phyloP scores from a whole-genome alignment of 92 coral and sea anemone genomes.

The Actinostola sp. region DNA sequence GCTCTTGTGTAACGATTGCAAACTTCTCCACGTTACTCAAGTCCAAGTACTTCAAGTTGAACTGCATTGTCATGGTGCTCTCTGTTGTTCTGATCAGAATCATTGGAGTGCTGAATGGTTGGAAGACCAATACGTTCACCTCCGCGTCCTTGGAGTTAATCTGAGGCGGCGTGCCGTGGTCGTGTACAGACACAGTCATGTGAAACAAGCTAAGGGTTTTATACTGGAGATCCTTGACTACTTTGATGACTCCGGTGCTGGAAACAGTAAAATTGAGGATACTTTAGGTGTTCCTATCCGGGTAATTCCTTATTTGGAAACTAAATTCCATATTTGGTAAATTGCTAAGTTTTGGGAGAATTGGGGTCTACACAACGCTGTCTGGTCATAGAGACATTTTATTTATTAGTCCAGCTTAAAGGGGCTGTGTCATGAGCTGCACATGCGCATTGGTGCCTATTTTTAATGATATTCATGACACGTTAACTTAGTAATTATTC shows the following conservation, averaged over 20 bases:
- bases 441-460: too few species aligned
- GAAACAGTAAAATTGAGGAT: not conserved
- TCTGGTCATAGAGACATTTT: too few species aligned
- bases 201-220: conserved; percentile 69
- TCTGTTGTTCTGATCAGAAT: conserved; percentile 61
- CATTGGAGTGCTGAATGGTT: conserved; percentile 51
- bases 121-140: conserved; percentile 67
- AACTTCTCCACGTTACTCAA: conserved; percentile 67
- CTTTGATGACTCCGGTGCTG: conserved; percentile 70
- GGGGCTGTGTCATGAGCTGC: too few species aligned
- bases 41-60: conserved; percentile 67
- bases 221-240: conserved; percentile 38
- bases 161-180: conserved; percentile 72
- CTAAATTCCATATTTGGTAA: not conserved
- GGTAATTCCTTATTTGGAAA: not conserved
- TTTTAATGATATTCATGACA: too few species aligned
- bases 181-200: conserved; percentile 69
- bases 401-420: too few species aligned
- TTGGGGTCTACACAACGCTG: too few species aligned
- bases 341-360: too few species aligned
- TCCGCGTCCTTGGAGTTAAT: conserved; percentile 51
- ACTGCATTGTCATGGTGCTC: conserved; percentile 62
- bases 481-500: too few species aligned
- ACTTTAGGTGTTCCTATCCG: too few species aligned
- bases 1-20: conserved; percentile 77